A percentile compares a stretch with the other conserved stretches of the same genome.
Conservation (phyloP, 2,888 invertebrate species). For the Abrostola triplasia region DNA sequence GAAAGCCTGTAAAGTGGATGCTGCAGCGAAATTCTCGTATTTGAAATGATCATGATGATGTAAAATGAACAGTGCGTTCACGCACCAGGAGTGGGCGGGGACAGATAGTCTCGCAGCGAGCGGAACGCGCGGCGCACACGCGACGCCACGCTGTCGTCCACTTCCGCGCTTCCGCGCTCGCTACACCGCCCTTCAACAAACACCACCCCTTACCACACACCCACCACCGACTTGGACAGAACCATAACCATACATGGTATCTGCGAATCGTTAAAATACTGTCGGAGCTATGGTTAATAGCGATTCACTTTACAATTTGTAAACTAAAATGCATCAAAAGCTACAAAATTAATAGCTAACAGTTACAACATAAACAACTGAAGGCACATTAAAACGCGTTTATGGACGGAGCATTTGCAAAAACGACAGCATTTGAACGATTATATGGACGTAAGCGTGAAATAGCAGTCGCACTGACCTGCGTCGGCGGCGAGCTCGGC, state of each 20-base stretch:
- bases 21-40: constrained; percentile 20
- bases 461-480: constrained; percentile 63
- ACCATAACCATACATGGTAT: constrained; percentile 2
- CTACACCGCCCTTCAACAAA: constrained; percentile 71
- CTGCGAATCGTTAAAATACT: constrained; percentile 24
- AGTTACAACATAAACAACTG: constrained; percentile 18
- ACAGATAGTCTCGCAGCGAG: constrained; percentile 72
- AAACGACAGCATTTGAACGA: constrained; percentile 37
- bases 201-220: constrained; percentile 63
- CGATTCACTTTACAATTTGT: constrained; percentile 20
- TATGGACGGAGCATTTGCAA: constrained; percentile 26
- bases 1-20: constrained; percentile 17
- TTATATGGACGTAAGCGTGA: constrained; percentile 8
- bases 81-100: constrained; percentile 72
- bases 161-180: constrained; percentile 44
- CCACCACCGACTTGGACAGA: constrained; percentile 42
- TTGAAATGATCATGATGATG: constrained; percentile 30
- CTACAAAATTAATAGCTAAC: background rate
- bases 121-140: constrained; percentile 81
- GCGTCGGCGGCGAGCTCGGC: constrained; percentile 90
- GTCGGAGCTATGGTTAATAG: constrained; percentile 16
- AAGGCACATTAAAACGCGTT: constrained; percentile 28
- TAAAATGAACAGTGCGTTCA: constrained; percentile 59
- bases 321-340: constrained; percentile 14
- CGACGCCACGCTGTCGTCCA: constrained; percentile 66